Percentiles rank a stretch among this genome's conserved stretches.
phyloP scores from a whole-genome alignment of 2,113 vertebrate species.

The Chamaetylas fuelleborni region DNA sequence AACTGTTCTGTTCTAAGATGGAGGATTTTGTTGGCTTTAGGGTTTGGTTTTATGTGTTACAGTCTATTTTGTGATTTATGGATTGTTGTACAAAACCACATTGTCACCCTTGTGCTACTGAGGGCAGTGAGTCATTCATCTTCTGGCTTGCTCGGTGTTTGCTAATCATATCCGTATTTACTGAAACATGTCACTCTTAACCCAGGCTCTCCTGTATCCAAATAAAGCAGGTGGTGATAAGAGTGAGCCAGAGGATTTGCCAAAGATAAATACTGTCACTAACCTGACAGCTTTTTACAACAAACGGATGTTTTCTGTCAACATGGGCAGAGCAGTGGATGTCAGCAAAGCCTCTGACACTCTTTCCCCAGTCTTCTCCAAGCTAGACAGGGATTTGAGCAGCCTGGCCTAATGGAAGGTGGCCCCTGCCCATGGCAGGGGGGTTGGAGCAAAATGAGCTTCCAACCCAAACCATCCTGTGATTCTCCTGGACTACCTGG shows the following conservation, averaged over 20 bases:
- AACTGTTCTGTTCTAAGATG: not conserved
- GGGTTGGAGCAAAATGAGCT: not conserved
- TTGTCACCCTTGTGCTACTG: not conserved
- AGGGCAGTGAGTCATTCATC: not conserved
- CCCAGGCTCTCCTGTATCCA: not conserved
- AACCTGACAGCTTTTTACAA: too few relatives aligned
- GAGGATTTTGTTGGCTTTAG: not conserved
- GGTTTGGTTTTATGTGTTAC: not conserved
- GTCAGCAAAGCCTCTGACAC: accelerated
- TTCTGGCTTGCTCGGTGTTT: not conserved
- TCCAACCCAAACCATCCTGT: not conserved
- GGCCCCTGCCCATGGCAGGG: not conserved
- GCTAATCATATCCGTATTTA: not conserved
- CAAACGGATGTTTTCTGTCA: not conserved
- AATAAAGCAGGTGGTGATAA: not conserved
- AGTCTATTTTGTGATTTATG: not conserved
- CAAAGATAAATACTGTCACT: not conserved
- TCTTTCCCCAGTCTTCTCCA: not conserved
- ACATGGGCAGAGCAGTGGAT: not conserved
- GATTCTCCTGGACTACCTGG: not conserved
- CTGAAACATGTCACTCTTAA: accelerated
- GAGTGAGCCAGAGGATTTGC: not conserved
- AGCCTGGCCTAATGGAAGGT: not conserved
- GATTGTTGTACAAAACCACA: not conserved
- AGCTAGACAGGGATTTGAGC: not conserved